Percentiles rank a stretch among this genome's conserved stretches.
phyloP scores from a whole-genome alignment of 2,888 invertebrate genomes.

The Halocaridina rubra region DNA sequence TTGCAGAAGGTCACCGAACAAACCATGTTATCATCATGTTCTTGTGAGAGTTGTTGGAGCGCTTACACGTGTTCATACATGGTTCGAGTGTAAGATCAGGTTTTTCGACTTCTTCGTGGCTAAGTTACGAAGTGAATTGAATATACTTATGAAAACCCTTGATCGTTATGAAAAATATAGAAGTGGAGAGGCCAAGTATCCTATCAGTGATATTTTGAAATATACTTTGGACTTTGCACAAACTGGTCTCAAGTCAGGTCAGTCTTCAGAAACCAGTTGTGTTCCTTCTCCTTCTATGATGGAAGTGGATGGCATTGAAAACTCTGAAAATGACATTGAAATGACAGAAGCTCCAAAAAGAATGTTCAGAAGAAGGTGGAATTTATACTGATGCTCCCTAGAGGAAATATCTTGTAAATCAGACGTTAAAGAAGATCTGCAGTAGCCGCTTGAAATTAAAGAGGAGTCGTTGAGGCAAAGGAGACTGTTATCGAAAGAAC shows the following conservation, averaged over 20 bases:
- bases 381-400: no score
- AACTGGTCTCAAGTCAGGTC: slow-evolving; percentile 64
- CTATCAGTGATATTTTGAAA: slow-evolving; percentile 69
- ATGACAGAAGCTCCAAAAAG: slow-evolving; percentile 41
- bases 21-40: no score
- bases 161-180: slow-evolving; percentile 64
- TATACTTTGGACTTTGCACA: slow-evolving; percentile 70
- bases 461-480: background rate
- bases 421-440: background rate
- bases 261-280: slow-evolving; percentile 5
- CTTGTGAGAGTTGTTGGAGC: no score
- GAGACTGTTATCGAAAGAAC: background rate
- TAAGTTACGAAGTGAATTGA: slow-evolving; percentile 65
- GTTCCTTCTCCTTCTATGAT: slow-evolving; percentile 34
- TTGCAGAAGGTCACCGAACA: no score
- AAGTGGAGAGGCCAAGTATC: slow-evolving; percentile 68
- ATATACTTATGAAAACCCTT: slow-evolving; percentile 31
- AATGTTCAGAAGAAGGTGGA: no score
- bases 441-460: background rate
- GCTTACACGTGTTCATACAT: no score
- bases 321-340: slow-evolving; percentile 52
- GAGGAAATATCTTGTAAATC: background rate
- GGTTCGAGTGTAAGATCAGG: no score
- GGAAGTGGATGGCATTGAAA: slow-evolving; percentile 53
- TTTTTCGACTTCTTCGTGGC: no score